phyloP scores from a whole-genome alignment of 2,797 vertebrate species.

The Halcyon leucocephala region DNA sequence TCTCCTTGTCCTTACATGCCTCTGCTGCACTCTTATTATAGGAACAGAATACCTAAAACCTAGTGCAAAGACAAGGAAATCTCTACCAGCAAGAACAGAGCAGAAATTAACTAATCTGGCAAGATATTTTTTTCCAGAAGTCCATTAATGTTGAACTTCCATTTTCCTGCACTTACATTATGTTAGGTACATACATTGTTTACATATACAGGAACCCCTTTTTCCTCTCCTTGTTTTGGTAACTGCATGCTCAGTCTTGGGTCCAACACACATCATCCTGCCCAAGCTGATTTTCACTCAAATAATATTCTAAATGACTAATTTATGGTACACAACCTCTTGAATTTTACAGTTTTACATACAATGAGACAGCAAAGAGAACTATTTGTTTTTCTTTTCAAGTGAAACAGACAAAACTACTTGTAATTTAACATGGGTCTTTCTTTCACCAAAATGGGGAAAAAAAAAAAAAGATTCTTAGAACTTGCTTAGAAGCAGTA shows the following conservation, averaged over 20 bases:
- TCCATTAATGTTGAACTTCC: not conserved
- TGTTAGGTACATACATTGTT: not conserved
- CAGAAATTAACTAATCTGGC: not conserved
- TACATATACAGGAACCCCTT: not conserved
- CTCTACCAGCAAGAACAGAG: conserved; percentile 51
- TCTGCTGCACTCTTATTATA: conserved; percentile 43
- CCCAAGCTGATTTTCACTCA: not conserved
- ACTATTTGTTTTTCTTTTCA: not conserved
- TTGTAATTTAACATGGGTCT: not conserved
- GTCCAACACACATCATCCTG: not conserved
- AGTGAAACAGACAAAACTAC: not conserved
- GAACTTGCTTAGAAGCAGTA: not conserved
- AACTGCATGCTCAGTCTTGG: not conserved
- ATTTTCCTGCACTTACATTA: not conserved
- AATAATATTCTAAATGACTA: not conserved
- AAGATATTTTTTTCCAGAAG: not conserved
- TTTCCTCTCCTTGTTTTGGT: not conserved
- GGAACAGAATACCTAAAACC: conserved; percentile 67
- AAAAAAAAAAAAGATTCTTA: not conserved
- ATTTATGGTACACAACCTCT: not conserved
- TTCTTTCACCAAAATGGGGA: not conserved
- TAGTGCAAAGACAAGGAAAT: conserved; percentile 57
- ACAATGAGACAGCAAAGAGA: not conserved
- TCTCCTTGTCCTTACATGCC: conserved; percentile 68
- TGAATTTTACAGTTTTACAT: not conserved